Conservation (phyloP, 23 tunicate species). For the Ascidia mentula region DNA sequence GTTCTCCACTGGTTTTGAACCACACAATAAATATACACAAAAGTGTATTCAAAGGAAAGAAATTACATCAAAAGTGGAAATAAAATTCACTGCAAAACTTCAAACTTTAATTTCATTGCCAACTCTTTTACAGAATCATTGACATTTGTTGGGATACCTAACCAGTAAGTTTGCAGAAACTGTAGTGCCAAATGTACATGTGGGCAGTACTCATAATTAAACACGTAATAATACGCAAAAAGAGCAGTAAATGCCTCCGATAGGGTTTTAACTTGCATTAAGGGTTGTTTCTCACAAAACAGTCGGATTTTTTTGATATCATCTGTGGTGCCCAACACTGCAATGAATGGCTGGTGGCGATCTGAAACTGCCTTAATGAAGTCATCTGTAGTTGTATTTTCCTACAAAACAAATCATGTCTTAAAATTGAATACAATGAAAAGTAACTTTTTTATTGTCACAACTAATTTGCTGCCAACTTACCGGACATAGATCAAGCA, state of each 20-base stretch:
- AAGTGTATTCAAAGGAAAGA: slow-evolving; percentile 1
- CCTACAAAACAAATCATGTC: too few species aligned
- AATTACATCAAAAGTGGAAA: not conserved
- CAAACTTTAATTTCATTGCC: slow-evolving; percentile 10
- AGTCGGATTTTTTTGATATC: not conserved
- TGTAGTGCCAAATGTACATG: slow-evolving; percentile 11
- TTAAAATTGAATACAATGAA: not conserved
- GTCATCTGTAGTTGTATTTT: slow-evolving; percentile 18
- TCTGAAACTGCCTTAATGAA: slow-evolving; percentile 5
- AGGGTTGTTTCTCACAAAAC: slow-evolving; percentile 12
- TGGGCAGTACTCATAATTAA: slow-evolving; percentile 10
- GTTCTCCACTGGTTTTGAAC: not conserved
- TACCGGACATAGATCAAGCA: slow-evolving; percentile 21
- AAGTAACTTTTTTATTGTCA: not conserved
- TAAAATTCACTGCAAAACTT: not conserved
- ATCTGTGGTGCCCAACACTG: not conserved
- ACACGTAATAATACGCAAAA: slow-evolving; percentile 4
- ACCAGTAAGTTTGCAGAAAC: not conserved
- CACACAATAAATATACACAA: slow-evolving; percentile 9
- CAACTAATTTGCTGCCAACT: too few species aligned
- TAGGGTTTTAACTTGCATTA: slow-evolving; percentile 8
- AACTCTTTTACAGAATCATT: slow-evolving; percentile 16
- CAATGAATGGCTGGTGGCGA: slow-evolving; percentile 16
- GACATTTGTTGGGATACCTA: not conserved
- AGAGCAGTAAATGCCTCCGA: slow-evolving; percentile 1